phyloP scores from a whole-genome alignment of 2,113 vertebrate species.

The Fulmarus glacialis region DNA sequence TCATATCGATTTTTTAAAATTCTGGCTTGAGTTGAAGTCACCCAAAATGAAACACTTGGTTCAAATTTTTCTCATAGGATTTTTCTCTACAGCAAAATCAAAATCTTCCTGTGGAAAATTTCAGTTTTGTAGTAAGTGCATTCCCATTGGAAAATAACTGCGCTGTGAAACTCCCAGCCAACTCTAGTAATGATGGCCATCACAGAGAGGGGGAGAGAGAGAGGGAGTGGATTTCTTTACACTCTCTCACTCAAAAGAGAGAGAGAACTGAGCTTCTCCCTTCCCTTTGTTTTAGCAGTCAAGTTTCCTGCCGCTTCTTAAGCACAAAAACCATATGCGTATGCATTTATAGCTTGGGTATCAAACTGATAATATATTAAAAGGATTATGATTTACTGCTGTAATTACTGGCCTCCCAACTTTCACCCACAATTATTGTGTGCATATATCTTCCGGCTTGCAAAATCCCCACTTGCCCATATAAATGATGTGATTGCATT shows the following conservation, averaged over 20 bases:
- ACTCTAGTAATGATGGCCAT: not conserved
- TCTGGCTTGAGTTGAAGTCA: slow-evolving; percentile 7
- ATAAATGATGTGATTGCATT: slow-evolving; percentile 29
- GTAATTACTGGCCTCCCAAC: slow-evolving; percentile 40
- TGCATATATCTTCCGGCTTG: slow-evolving; percentile 23
- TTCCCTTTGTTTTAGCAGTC: slow-evolving; percentile 24
- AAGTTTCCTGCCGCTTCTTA: slow-evolving; percentile 11
- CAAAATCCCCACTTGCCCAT: slow-evolving; percentile 33
- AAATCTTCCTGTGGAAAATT: slow-evolving; percentile 51
- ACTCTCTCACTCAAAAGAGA: not conserved
- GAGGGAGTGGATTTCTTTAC: not conserved
- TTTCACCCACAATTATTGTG: slow-evolving; percentile 55
- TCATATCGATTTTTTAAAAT: not conserved
- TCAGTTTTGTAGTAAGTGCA: slow-evolving; percentile 13
- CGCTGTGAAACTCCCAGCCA: not conserved
- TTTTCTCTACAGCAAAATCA: slow-evolving; percentile 20
- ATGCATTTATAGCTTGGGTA: slow-evolving; percentile 30
- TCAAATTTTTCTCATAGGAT: slow-evolving; percentile 36
- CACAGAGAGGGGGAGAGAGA: not conserved
- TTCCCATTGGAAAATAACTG: slow-evolving; percentile 32
- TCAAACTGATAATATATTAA: slow-evolving; percentile 59
- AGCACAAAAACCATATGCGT: not conserved
- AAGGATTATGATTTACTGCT: slow-evolving; percentile 63
- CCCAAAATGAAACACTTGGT: slow-evolving; percentile 50
- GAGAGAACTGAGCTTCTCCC: not conserved